These are phyloP conservation scores for Bergia sp. DNA, from an alignment of 92 coral and sea anemone genomes.

Conservation along the genomic window DNA sequence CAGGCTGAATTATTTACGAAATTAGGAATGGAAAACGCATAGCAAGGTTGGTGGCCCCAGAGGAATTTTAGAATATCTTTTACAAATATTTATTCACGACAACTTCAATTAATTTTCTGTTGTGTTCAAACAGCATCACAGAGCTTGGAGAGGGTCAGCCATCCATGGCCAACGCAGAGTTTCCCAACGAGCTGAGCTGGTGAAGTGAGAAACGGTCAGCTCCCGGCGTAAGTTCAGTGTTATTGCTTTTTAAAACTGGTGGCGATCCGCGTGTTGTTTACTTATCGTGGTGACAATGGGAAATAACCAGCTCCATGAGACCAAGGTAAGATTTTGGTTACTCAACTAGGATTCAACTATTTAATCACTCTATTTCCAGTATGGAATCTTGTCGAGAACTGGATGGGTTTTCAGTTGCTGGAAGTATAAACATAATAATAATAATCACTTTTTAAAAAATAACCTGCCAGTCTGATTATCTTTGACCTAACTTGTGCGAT, in stretches of 20 bases:
- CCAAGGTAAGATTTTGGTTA: neutral
- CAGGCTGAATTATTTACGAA: neutral
- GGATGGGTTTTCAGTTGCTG: neutral
- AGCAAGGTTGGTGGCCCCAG: conserved; percentile 20
- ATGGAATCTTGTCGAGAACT: neutral
- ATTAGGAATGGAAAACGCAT: neutral
- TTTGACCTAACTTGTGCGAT: neutral
- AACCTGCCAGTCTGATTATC: neutral
- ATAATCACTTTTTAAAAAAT: neutral
- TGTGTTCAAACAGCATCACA: neutral
- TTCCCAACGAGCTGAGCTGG: neutral
- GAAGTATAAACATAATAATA: neutral
- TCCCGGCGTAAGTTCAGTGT: neutral
- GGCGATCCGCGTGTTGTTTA: neutral
- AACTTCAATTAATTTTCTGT: neutral
- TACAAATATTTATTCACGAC: neutral
- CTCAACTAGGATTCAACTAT: no score
- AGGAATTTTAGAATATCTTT: conserved; percentile 8
- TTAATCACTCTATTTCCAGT: neutral
- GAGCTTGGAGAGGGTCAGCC: neutral
- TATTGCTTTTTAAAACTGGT: neutral
- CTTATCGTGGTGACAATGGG: neutral
- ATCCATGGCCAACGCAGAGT: neutral
- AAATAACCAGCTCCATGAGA: neutral
- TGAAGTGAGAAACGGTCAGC: neutral